Conservation (phyloP, 2,888 invertebrate genomes). For the Mesodorylaimus sp. region DNA sequence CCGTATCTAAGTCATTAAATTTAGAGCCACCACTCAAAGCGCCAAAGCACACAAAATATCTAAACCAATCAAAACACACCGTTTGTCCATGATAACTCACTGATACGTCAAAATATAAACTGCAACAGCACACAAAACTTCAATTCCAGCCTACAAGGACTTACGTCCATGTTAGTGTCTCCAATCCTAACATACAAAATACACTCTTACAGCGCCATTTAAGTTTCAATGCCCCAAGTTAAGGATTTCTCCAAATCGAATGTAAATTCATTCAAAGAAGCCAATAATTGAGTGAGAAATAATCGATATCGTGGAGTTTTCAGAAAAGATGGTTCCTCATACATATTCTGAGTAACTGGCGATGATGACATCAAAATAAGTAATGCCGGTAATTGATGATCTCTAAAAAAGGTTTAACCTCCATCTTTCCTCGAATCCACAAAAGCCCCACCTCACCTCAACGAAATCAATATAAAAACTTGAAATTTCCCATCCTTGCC, state of each 20-base stretch:
- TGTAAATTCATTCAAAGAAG: slow-evolving; percentile 24
- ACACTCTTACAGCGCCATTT: no score
- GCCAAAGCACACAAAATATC: no score
- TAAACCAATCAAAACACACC: no score
- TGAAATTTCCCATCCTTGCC: slow-evolving; percentile 98
- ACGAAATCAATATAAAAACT: slow-evolving; percentile 75
- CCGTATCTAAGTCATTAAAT: no score
- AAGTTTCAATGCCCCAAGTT: slow-evolving; percentile 11
- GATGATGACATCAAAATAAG: slow-evolving; percentile 73
- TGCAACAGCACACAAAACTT: no score
- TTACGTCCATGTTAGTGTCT: no score
- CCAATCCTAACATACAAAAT: no score
- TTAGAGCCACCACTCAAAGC: no score
- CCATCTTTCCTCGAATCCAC: background rate
- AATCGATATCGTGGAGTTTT: slow-evolving; percentile 35
- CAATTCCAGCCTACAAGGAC: no score
- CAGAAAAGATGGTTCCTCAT: slow-evolving; percentile 83
- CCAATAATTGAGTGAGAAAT: slow-evolving; percentile 21
- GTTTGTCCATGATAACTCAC: no score
- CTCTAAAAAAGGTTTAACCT: slow-evolving; percentile 22
- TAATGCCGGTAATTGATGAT: slow-evolving; percentile 56
- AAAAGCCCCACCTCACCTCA: slow-evolving; percentile 45
- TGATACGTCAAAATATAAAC: no score
- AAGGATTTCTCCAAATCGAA: slow-evolving; percentile 21
- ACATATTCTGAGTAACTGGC: slow-evolving; percentile 73